Base-by-base conservation (phyloP, 23 tunicate genomes). In the Styela clava region DNA sequence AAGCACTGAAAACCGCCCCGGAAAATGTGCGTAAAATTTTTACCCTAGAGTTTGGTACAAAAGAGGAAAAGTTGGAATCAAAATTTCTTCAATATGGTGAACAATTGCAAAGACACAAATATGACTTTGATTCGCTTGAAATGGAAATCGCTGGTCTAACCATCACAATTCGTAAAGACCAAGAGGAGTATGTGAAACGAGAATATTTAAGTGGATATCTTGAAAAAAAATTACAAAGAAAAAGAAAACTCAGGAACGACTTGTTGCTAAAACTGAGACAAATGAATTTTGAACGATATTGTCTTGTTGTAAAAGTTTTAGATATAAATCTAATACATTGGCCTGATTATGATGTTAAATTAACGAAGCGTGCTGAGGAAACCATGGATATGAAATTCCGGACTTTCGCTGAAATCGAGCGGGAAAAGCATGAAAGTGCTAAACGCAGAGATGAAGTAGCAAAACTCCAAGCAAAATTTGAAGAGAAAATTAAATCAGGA, bases 231-330 rank as follows among this genome's bases (percentile, higher is more conserved):
- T 16, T 71, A 21, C 77, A 71, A 35, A 12, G 37, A 20, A 26
- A 28, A 35, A 26, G 32, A 3, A 30, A 71, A 71, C 27, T n/a
- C 5, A 31, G 77, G 16, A 71, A 27, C 35, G 77, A 71, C 23
- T 71, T 71, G 24, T 21, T 71, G 23, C 35, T 71, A 27, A 2
- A 27, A 71, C 35, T 71, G 77, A 33, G 77, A 34, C 16, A 33
- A 28, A 18, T 33, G 34, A 71, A 71, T 34, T 71, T 30, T 30
- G 77, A 71, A 16, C 27, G 37, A 32, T 71, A 71, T 71, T 71
- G 77, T 71, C 34, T 71, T 33, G 77, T 71, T 27, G 29, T 71
- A 35, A 29, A 71, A 71, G 77, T 71, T 29, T 27, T 71, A 34
- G 77, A 71, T 71, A 3, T 71, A 34, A 71, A 71, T 5, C 5